phyloP scores from a whole-genome alignment of 2,888 invertebrate genomes.

The Melipona beecheii region DNA sequence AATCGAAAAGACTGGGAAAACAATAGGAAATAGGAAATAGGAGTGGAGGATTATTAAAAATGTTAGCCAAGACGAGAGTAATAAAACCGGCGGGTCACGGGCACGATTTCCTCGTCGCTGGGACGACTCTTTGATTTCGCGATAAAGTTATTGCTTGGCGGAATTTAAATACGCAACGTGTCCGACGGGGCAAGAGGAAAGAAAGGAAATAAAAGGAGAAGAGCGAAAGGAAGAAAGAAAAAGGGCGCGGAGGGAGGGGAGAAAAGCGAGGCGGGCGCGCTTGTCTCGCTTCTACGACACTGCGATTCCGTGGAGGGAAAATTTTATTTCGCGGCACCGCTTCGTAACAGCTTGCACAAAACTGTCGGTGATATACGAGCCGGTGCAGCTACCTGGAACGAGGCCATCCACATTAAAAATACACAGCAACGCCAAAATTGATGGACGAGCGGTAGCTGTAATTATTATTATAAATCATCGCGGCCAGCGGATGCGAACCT shows the following conservation, averaged over 20 bases:
- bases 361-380: constrained; percentile 79
- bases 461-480: constrained; percentile 79
- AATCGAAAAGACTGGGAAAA: background rate
- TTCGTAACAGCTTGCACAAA: constrained; percentile 81
- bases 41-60: background rate
- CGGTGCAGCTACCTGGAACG: constrained; percentile 70
- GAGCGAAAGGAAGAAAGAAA: background rate
- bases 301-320: constrained; percentile 67
- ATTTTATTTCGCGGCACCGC: constrained; percentile 77
- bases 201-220: constrained; percentile 1
- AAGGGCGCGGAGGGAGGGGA: too few species aligned
- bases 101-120: constrained; percentile 12
- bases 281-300: constrained; percentile 57
- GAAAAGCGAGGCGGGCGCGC: background rate
- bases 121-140: constrained; percentile 55
- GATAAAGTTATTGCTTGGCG: constrained; percentile 63
- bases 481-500: constrained; percentile 32
- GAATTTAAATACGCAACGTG: constrained; percentile 67
- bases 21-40: background rate
- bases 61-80: background rate
- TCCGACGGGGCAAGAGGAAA: constrained; percentile 53
- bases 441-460: constrained; percentile 74
- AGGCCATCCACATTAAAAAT: constrained; percentile 75
- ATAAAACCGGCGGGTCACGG: constrained; percentile 22
- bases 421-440: constrained; percentile 72